phyloP scores from a whole-genome alignment of 2,113 vertebrate species.

The Phycodurus eques region DNA sequence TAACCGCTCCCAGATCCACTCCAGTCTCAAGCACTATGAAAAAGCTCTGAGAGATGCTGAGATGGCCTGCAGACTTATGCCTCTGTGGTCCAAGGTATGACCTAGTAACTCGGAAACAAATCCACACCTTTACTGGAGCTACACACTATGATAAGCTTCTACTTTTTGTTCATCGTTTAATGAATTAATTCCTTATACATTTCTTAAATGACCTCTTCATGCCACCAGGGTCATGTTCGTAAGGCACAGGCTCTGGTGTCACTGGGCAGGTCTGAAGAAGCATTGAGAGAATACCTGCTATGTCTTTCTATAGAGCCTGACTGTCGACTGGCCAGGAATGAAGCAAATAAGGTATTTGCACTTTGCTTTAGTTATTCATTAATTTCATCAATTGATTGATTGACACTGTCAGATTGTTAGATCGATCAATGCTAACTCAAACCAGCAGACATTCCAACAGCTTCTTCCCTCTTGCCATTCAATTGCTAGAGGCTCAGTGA shows the following conservation, averaged over 20 bases:
- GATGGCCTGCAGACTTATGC: slow-evolving; percentile 82
- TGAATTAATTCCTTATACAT: not conserved
- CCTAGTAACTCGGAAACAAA: not conserved
- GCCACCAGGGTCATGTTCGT: slow-evolving; percentile 80
- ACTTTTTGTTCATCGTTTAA: not conserved
- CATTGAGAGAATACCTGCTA: slow-evolving; percentile 85
- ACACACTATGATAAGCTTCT: not conserved
- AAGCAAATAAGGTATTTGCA: slow-evolving; percentile 79
- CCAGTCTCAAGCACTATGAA: slow-evolving; percentile 81
- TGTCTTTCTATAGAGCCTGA: slow-evolving; percentile 85
- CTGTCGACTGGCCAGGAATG: slow-evolving; percentile 78
- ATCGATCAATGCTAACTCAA: too few relatives aligned
- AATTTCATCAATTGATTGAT: not conserved
- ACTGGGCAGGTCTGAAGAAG: slow-evolving; percentile 83
- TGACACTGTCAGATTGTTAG: not conserved
- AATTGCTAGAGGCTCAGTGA: too few relatives aligned
- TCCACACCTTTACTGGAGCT: not conserved
- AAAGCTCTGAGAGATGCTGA: slow-evolving; percentile 82
- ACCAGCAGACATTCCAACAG: too few relatives aligned
- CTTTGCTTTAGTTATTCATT: not conserved
- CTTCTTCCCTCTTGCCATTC: too few relatives aligned
- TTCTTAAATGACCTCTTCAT: not conserved
- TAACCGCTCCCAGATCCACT: slow-evolving; percentile 89
- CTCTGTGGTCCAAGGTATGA: slow-evolving; percentile 85
- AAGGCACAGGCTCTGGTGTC: slow-evolving; percentile 85